phyloP scores from a whole-genome alignment of 1,140 invertebrate genomes.

The Hypsibius dujardini region DNA sequence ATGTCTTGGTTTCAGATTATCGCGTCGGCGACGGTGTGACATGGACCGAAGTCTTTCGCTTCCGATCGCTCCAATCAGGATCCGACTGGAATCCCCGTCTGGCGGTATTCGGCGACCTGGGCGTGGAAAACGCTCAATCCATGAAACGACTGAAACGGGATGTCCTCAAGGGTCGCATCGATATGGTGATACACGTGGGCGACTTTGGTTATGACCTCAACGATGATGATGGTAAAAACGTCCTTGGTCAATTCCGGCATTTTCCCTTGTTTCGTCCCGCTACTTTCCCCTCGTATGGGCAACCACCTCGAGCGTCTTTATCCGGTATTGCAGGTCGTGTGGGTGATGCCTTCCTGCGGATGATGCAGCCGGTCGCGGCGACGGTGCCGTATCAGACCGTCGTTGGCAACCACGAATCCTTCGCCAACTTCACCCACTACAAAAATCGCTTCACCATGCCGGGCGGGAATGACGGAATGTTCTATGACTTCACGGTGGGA shows the following conservation, averaged over 20 bases:
- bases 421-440: neutral
- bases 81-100: slow-evolving; percentile 55
- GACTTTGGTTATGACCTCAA: slow-evolving; percentile 93
- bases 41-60: slow-evolving; percentile 59
- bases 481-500: slow-evolving; percentile 77
- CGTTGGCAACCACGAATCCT: slow-evolving; percentile 70
- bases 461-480: slow-evolving; percentile 50
- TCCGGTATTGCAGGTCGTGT: slow-evolving; percentile 27
- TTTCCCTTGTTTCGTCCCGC: neutral
- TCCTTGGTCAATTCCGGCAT: too few species aligned
- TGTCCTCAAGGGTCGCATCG: slow-evolving; percentile 54
- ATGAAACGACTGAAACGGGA: slow-evolving; percentile 60
- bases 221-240: slow-evolving; percentile 36
- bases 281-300: neutral
- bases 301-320: neutral
- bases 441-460: slow-evolving; percentile 48
- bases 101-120: slow-evolving; percentile 77
- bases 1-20: neutral
- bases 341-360: slow-evolving; percentile 75
- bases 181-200: slow-evolving; percentile 75
- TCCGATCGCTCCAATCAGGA: slow-evolving; percentile 45
- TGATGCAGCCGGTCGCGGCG: slow-evolving; percentile 66
- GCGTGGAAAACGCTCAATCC: slow-evolving; percentile 65
- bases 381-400: slow-evolving; percentile 78
- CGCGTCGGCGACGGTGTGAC: slow-evolving; percentile 56